These are phyloP conservation scores for Thaumatotibia leucotreta DNA, from an alignment of 1,140 invertebrate species.

Conservation along the genomic window DNA sequence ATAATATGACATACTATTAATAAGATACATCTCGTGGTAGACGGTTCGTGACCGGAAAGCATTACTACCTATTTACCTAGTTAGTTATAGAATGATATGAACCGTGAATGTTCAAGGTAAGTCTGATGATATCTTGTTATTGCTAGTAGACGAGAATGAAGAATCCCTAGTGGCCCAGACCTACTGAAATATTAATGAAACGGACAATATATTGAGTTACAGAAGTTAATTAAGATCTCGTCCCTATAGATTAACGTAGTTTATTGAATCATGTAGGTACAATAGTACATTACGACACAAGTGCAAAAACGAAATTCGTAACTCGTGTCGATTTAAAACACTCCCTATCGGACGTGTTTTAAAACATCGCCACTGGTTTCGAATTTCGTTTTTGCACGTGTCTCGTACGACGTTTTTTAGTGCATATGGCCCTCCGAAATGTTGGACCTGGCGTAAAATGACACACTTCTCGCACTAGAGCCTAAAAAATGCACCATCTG, in stretches of 20 bases:
- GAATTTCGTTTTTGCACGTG: too few species aligned
- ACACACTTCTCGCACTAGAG: too few species aligned
- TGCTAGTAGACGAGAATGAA: background rate
- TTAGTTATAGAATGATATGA: conserved; percentile 3
- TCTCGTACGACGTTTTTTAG: too few species aligned
- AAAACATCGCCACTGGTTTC: too few species aligned
- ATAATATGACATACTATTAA: background rate
- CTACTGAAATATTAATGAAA: background rate
- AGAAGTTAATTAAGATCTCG: background rate
- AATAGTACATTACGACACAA: too few species aligned
- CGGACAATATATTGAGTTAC: background rate
- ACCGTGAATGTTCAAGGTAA: conserved; percentile 8
- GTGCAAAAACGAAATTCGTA: too few species aligned
- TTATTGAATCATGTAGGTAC: background rate
- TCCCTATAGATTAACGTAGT: background rate
- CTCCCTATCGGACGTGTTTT: too few species aligned
- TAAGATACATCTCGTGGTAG: background rate
- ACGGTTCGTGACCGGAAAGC: conserved; percentile 10
- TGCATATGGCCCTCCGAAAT: too few species aligned
- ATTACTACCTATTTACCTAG: background rate
- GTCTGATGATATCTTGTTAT: background rate
- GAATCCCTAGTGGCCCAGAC: background rate
- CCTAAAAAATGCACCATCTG: too few species aligned
- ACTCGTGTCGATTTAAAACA: too few species aligned
- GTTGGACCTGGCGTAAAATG: too few species aligned